Evolutionary conservation across 2,888 invertebrate genomes (phyloP).

Genomic region (Seladonia tumulorum): DNA sequence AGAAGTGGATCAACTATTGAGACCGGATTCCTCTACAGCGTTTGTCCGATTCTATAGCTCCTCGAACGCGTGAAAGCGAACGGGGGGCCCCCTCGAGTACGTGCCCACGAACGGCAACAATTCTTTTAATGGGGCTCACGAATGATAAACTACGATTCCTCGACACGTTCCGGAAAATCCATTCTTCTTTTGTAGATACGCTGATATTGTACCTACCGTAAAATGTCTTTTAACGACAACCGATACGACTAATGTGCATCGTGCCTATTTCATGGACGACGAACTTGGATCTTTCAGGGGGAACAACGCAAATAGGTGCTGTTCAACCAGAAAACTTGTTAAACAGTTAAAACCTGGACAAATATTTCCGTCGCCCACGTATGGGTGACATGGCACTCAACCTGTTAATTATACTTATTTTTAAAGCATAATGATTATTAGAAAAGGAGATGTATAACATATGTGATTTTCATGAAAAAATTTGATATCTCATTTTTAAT

Average conservation of each 20-base stretch:
- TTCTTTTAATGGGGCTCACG: constrained; percentile 20
- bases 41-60: constrained; percentile 47
- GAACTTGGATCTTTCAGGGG: not conserved
- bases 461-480: no score
- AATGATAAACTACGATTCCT: not conserved
- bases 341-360: no score
- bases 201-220: not conserved
- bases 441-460: no score
- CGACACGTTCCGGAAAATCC: not conserved
- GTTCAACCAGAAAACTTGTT: no score
- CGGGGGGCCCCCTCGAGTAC: constrained; percentile 19
- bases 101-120: constrained; percentile 13
- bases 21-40: constrained; percentile 35
- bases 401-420: no score
- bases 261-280: not conserved
- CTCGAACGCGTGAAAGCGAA: constrained; percentile 41
- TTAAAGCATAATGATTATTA: no score
- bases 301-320: no score
- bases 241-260: not conserved
- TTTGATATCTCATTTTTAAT: no score
- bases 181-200: not conserved
- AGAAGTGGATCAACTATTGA: constrained; percentile 57
- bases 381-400: no score
- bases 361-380: no score
- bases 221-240: not conserved